Evolutionary conservation across 2,797 vertebrate species (phyloP), one percentile per base, ranked within the genome.

Genomic region (Chaetophractus vellerosus): DNA sequence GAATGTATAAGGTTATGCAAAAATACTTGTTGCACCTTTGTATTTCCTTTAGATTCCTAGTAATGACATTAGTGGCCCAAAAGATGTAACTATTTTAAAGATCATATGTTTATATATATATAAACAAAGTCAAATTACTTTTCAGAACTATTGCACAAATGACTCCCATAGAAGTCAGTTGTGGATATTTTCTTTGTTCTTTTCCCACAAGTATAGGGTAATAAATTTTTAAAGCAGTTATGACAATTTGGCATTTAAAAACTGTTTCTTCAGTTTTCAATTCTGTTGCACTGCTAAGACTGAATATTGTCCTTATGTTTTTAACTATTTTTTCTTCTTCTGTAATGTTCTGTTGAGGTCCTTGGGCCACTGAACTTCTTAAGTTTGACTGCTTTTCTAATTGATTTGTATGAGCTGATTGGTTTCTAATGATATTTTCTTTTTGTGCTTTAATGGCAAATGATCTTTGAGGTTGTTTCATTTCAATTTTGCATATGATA

Each of bases 381-480:
- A 72, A 91, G 68, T 78, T 61, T 76, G 80, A 92, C 31, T 91
- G 57, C 16, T 95, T 92, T 93, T 71, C 14, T 69, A 92, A 85
- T 52, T 92, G 38, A 82, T 84, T 93, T 94, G 12, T 52, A 82
- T 75, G 76, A 78, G 33, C 28, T 86, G 24, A 94, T 74, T 92
- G 82, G 72, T 50, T 48, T 76, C 64, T 61, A 68, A 26, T 71
- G 26, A 45, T 72, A 68, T 26, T 85, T 91, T 55, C 6, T 80
- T 88, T 64, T 59, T 74, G 2, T 33, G 10, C 8, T 92, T 88
- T 84, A 69, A 71, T 61, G 6, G 45, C 18, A 92, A 88, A 87
- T 50, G 24, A 21, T 74, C 78, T 61, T 5, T 90, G 64, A 81
- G 19, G 24, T 78, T 63, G 6, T 66, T 94, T 80, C 38, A 28